Base-by-base conservation (phyloP, 2,888 invertebrate genomes). In the Drepanosiphum platanoidis region DNA sequence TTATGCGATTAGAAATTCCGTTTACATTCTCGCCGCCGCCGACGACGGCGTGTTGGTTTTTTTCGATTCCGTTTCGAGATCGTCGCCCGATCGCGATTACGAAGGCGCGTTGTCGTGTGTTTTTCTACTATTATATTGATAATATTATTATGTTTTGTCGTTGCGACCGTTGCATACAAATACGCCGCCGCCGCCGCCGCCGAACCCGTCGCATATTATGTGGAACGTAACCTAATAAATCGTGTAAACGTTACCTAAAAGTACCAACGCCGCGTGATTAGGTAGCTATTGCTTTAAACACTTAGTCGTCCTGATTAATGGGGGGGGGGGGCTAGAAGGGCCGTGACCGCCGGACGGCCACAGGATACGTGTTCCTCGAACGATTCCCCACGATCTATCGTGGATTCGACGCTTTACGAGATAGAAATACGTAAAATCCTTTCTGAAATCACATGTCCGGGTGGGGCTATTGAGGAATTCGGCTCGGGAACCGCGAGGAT, bases 121-220 rank as follows among this genome's bases (percentile, higher is more conserved):
- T 61, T 64, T 64, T 11, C 64, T 13, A 30, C 30, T 9, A 30
- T 61, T 61, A 7, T 61, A 61, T 5, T 58, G n/a, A n/a, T n/a
- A n/a, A 15, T 58, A n/a, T 58, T 58, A 18, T 22, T 58, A n/a
- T n/a, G 15, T 15, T 7, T 46, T 46, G 3, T 46, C n/a, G n/a
- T 58, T 58, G 77, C 64, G 64, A 30, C 39, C 39, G 64, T 4
- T 64, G 77, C 36, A 77, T 77, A 77, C 77, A 64, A 64, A 77
- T 64, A 39, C 18, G 18, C 15, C 18, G 15, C 36, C 15, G 3
- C 30, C 68, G 18, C 8, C 30, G 34, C 32, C n/a, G 2, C 7
- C 34, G 18, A 52, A 7, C 52, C 5, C 52, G 5, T 52, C 52
- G 52, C 52, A 52, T n/a, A 46, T 52, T 75, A 77, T 64, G 77